Evolutionary conservation across 2,797 vertebrate species (phyloP).

Genomic region (Phylloscopus collybita): DNA sequence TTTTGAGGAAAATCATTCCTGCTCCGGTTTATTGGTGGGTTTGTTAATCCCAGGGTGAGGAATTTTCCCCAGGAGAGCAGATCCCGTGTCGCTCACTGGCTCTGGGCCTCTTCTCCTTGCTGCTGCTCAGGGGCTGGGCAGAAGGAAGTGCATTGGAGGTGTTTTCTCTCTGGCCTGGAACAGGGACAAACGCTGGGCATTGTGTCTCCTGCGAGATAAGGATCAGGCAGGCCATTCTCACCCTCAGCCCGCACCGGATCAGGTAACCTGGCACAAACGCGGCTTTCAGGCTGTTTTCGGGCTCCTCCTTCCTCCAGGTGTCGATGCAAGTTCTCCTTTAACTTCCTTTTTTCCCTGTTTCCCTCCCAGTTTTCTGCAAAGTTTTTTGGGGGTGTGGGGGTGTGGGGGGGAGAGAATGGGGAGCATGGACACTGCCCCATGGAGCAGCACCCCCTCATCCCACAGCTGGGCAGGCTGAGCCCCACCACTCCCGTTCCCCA

Average conservation of each 20-base stretch:
- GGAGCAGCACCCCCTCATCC: neutral
- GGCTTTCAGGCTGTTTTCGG: accelerated
- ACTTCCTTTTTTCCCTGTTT: accelerated
- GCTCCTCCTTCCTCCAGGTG: neutral
- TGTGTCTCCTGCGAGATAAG: neutral
- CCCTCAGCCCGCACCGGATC: neutral
- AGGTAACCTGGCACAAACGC: neutral
- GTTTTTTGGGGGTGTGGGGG: no score
- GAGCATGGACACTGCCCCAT: accelerated
- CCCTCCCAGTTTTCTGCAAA: neutral
- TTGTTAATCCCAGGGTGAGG: neutral
- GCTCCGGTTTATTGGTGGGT: neutral
- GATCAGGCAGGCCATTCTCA: neutral
- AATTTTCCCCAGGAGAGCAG: neutral
- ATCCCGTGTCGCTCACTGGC: accelerated
- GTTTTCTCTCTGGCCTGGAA: neutral
- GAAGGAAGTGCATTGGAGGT: neutral
- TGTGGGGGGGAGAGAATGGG: no score
- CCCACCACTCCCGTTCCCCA: accelerated
- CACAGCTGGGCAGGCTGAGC: neutral
- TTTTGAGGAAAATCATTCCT: neutral
- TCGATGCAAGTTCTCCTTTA: neutral
- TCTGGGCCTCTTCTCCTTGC: neutral
- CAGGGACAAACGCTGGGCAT: neutral
- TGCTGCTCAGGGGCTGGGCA: neutral